Evolutionary conservation across 1,140 invertebrate species (phyloP).

Genomic region (Heliconius himera): DNA sequence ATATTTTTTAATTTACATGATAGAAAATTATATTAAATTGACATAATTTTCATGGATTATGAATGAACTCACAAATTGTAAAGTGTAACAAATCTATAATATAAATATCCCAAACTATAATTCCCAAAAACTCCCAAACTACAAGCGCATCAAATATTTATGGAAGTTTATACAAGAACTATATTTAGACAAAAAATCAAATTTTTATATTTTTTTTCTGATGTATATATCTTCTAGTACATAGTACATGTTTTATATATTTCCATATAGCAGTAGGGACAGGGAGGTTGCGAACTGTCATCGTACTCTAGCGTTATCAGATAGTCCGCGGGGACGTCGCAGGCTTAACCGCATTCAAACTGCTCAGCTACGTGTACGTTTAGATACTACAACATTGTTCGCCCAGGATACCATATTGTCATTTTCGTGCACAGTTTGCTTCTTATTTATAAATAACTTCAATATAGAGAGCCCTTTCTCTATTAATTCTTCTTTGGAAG

Average conservation of each 20-base stretch:
- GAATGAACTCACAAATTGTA: no score
- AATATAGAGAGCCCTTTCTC: background rate
- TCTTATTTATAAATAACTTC: background rate
- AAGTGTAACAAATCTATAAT: no score
- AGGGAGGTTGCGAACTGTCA: slow-evolving; percentile 59
- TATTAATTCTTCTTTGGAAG: background rate
- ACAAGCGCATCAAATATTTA: no score
- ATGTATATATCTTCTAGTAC: background rate
- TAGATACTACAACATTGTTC: slow-evolving; percentile 11
- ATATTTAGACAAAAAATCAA: no score
- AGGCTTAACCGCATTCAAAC: slow-evolving; percentile 34
- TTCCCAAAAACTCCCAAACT: no score
- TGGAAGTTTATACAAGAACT: no score
- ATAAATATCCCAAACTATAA: no score
- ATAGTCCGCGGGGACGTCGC: slow-evolving; percentile 43
- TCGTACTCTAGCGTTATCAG: slow-evolving; percentile 65
- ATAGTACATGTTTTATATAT: background rate
- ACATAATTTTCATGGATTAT: no score
- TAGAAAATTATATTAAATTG: no score
- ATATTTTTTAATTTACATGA: no score
- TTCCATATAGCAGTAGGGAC: slow-evolving; percentile 15
- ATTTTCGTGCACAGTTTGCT: background rate
- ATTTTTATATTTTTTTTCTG: no score
- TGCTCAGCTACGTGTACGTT: slow-evolving; percentile 30
- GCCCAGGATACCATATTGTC: slow-evolving; percentile 7